phyloP scores from a whole-genome alignment of 2,797 vertebrate species.

The Lepus townsendii region DNA sequence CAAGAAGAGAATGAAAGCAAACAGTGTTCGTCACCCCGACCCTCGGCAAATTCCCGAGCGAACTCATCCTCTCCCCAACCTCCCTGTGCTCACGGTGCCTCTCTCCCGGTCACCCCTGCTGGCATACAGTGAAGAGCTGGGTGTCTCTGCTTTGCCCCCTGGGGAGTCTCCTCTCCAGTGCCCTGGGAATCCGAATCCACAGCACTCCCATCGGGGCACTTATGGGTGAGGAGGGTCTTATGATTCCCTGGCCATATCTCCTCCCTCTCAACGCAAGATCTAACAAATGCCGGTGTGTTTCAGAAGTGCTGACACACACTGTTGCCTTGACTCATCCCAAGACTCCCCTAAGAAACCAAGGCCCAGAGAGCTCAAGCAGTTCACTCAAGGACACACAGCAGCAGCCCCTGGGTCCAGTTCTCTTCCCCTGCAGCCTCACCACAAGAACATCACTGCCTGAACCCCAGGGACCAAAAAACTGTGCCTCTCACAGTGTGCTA shows the following conservation, averaged over 20 bases:
- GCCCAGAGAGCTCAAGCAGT: neutral
- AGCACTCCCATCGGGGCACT: neutral
- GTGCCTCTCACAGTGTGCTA: neutral
- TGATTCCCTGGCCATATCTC: neutral
- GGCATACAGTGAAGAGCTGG: accelerated
- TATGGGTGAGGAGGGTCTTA: accelerated
- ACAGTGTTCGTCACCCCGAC: neutral
- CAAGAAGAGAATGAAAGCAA: neutral
- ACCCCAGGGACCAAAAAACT: neutral
- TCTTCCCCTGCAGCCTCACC: neutral
- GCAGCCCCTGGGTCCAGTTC: neutral
- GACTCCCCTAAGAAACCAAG: neutral
- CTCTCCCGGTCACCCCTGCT: too few relatives aligned
- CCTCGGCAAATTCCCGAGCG: neutral
- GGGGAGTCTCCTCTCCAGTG: neutral
- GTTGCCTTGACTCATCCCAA: neutral
- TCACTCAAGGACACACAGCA: neutral
- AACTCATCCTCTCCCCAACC: neutral
- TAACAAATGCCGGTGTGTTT: neutral
- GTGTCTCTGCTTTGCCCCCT: neutral
- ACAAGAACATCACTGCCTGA: neutral
- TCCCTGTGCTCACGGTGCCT: neutral
- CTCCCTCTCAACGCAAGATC: neutral
- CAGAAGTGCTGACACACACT: too few relatives aligned
- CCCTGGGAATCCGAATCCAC: neutral